Percentiles rank a stretch among this genome's conserved stretches.
These are phyloP conservation scores for Tauraco hartlaubi DNA, from an alignment of 2,797 vertebrate genomes.

Conservation along the genomic window DNA sequence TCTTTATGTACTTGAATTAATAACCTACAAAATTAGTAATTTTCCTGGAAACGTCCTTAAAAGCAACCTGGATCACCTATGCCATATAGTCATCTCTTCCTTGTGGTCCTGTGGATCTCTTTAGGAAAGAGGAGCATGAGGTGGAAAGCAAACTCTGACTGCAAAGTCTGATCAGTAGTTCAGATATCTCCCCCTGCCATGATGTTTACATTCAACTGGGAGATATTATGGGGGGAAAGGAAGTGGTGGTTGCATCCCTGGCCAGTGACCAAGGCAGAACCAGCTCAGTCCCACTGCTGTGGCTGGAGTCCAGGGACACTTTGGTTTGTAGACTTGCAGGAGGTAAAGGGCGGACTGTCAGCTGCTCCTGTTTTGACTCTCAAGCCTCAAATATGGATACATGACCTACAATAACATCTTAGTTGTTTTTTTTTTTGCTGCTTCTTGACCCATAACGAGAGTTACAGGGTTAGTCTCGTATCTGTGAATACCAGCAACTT, in stretches of 20 bases:
- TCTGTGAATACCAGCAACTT: background rate
- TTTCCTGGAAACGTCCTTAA: background rate
- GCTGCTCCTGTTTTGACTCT: slow-evolving; percentile 9
- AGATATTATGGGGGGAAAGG: background rate
- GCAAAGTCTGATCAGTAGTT: background rate
- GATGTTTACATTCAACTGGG: background rate
- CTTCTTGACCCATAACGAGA: background rate
- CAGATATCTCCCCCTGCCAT: background rate
- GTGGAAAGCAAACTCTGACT: background rate
- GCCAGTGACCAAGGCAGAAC: background rate
- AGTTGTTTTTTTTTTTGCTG: background rate
- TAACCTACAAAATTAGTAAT: background rate
- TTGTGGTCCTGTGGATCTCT: background rate
- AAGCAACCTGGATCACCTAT: background rate
- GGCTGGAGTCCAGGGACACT: background rate
- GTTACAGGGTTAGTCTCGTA: background rate
- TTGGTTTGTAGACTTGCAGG: background rate
- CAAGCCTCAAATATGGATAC: background rate
- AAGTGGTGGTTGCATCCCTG: background rate
- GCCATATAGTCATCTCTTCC: background rate
- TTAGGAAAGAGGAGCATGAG: background rate
- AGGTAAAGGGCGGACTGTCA: slow-evolving; percentile 33
- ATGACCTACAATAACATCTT: background rate
- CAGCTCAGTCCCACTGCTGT: background rate
- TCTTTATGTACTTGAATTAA: background rate